Percentiles rank a stretch among this genome's conserved stretches.
Conservation (phyloP, 2,797 vertebrate species). For the Enteromius argenteus region DNA sequence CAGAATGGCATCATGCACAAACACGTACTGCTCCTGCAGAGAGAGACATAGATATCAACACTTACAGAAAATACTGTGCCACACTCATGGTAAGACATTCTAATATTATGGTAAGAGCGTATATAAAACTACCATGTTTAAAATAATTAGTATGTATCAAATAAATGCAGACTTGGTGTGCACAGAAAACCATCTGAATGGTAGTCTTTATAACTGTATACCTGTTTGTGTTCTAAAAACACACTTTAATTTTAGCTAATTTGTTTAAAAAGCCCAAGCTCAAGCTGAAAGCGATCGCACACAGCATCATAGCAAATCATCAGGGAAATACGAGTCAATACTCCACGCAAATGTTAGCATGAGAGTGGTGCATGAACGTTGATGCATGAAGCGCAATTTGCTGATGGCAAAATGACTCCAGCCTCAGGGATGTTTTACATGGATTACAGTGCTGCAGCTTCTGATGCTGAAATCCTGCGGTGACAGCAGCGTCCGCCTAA, state of each 20-base stretch:
- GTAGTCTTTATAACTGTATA: neutral
- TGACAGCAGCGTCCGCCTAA: neutral
- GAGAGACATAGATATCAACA: constrained; percentile 4
- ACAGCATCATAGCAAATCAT: constrained; percentile 9
- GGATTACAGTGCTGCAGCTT: constrained; percentile 2
- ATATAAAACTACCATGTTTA: neutral
- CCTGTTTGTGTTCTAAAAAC: neutral
- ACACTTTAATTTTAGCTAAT: neutral
- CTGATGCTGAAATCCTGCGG: constrained; percentile 19
- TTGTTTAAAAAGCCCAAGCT: neutral
- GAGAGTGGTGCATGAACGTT: neutral
- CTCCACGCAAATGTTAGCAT: neutral
- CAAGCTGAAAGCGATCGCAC: neutral
- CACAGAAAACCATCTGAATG: neutral
- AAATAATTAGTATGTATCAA: neutral
- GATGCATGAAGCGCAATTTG: neutral
- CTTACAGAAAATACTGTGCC: neutral
- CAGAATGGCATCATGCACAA: constrained; percentile 96
- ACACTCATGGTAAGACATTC: neutral
- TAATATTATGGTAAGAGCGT: neutral
- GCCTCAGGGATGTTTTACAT: constrained; percentile 26
- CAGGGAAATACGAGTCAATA: constrained; percentile 21
- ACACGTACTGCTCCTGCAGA: constrained; percentile 94
- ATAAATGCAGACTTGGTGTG: neutral
- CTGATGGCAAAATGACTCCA: constrained; percentile 9